Base-by-base conservation (phyloP, 1,140 invertebrate genomes). In the Macrostomum lignano region DNA sequence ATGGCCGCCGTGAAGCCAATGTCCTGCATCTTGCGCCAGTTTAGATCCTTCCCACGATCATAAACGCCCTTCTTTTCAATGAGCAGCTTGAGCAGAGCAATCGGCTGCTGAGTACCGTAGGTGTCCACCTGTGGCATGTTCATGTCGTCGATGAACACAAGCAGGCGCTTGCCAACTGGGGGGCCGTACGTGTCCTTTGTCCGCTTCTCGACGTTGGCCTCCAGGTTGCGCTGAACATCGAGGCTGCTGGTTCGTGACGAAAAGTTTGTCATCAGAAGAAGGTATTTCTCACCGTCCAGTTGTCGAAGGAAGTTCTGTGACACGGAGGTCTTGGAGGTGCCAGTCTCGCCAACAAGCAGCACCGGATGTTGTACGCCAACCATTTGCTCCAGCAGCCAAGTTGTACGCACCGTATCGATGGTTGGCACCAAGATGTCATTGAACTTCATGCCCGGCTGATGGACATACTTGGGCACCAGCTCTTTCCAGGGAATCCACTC, bases 131-230 rank as follows among this genome's bases (percentile, higher is more conserved):
- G 67, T 22, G 77, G 76, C 75, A 81, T 81, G 51, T 84, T 81
- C 68, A 86, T 71, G 45, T 86, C 76, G 49, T 86, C 79, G 40
- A 86, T 72, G 48, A 84, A 84, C 40, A 77, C 66, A 25, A 79
- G 61, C 41, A 84, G 61, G 44, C 71, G 70, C 58, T 78, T 82
- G 13, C 76, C 76, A 24, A 72, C 63, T 3, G 74, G 67, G 33
- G 78, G 77, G 1, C 77, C 78, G 46, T 72, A 82, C 13, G 70
- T 69, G 47, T 79, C 72, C 51, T 78, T 78, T 2, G 75, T 79
- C 40, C 75, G 60, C 52, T 81, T 82, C 46, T 81, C 74, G 3
- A 82, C 67, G 17, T 67, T 67, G 0, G 73, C 70, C 56, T 84
- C 77, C 33, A 86, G 59, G 44, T 71, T 77, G 25, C 68, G 62